Base-by-base conservation (phyloP, 2,888 invertebrate genomes). In the Acleris cristana region DNA sequence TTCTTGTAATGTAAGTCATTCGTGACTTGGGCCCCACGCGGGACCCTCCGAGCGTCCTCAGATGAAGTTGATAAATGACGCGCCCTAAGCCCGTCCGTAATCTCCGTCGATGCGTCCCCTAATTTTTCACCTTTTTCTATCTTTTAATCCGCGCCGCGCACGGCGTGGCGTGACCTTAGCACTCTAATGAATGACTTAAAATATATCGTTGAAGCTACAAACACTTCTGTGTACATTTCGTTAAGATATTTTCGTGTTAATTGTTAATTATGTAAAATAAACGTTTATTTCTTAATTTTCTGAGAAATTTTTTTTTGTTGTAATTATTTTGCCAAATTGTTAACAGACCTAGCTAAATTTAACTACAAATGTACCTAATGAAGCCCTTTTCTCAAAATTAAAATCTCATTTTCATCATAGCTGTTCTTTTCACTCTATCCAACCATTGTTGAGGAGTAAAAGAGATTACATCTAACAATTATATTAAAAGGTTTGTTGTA, bases 51-150 rank as follows among this genome's bases (percentile, higher is more conserved):
- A 40, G 56, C 52, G 75, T 72, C 74, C 76, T 69, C 72, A 79
- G 79, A 79, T 84, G 86, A 86, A 84, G 85, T 86, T 85, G 86
- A 87, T 84, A 85, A 85, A 86, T 84, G 85, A 81, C 73, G 69
- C 77, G 73, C 70, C 73, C 77, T 79, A 83, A 84, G 83, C 85
- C 81, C 74, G 71, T 72, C 74, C 74, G 82, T 83, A 85, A 85
- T 85, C 84, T 83, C 77, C 76, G 76, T 72, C 77, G 76, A 78
- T 79, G 80, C 82, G 80, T 76, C 74, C 73, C 76, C 77, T 78
- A 82, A 85, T 87, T 86, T 85, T 85, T 84, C 83, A 86, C 85
- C 83, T 67, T 81, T 79, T 80, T 77, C 79, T 75, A 74, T 79
- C 79, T 79, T 79, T 79, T 81, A 81, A 81, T 82, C 80, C 76